phyloP scores from a whole-genome alignment of 2,888 invertebrate species.

The Malachius bipustulatus region DNA sequence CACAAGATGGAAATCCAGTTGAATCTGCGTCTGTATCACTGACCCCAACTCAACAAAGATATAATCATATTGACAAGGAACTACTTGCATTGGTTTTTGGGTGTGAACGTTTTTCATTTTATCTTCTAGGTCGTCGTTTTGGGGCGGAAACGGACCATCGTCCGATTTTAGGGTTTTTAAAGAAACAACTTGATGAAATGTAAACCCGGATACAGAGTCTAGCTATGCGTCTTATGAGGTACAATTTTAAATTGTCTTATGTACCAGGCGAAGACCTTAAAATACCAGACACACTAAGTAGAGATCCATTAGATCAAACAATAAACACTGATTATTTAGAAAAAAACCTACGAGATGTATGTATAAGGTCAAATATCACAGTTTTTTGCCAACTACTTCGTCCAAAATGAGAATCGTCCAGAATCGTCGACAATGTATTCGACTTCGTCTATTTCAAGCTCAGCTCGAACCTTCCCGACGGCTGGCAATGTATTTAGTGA shows the following conservation, averaged over 20 bases:
- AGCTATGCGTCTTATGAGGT: constrained; percentile 2
- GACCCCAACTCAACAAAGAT: not conserved
- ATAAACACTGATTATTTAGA: constrained; percentile 1
- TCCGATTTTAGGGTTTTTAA: too few relatives aligned
- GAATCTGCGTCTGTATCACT: not conserved
- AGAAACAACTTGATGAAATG: too few relatives aligned
- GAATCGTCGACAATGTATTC: too few relatives aligned
- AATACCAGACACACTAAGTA: constrained; percentile 2
- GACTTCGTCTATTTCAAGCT: too few relatives aligned
- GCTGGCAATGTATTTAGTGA: too few relatives aligned
- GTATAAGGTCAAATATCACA: not conserved
- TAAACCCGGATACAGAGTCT: not conserved
- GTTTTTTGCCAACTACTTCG: too few relatives aligned
- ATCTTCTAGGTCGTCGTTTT: too few relatives aligned
- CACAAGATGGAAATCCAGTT: not conserved
- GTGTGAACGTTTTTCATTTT: not conserved
- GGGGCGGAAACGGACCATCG: too few relatives aligned
- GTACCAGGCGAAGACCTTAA: constrained; percentile 2
- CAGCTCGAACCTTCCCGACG: too few relatives aligned
- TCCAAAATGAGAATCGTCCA: too few relatives aligned
- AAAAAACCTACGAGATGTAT: not conserved
- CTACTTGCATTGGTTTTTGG: not conserved
- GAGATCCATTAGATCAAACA: constrained; percentile 1
- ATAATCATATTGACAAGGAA: not conserved
- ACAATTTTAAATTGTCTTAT: not conserved